These are phyloP conservation scores for Papilio polyxenes DNA, from an alignment of 1,140 invertebrate genomes.

Conservation along the genomic window DNA sequence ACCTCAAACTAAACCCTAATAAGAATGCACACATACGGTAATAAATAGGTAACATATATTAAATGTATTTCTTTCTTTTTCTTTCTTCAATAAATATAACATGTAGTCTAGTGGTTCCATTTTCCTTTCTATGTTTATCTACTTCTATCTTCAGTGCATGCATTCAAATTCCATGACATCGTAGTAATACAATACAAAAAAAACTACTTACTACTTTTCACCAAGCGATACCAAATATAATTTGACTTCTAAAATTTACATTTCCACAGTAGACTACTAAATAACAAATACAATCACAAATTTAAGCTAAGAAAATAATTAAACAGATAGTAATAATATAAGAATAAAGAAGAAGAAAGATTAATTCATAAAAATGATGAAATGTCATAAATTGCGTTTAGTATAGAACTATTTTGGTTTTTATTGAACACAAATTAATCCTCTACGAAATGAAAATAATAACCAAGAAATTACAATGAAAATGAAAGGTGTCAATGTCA, in stretches of 20 bases:
- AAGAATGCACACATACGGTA: too few relatives aligned
- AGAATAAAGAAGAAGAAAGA: too few relatives aligned
- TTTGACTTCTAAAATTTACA: constrained; percentile 3
- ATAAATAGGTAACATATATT: too few relatives aligned
- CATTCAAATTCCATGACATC: neutral
- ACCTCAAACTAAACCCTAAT: too few relatives aligned
- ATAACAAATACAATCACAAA: neutral
- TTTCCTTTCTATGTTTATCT: neutral
- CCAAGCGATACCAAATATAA: neutral
- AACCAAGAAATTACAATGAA: too few relatives aligned
- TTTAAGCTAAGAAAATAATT: neutral
- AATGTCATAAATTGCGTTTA: neutral
- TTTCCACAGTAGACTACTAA: neutral
- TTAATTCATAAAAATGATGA: neutral
- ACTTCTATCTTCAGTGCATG: neutral
- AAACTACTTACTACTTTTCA: neutral
- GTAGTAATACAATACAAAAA: neutral
- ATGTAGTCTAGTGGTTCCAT: neutral
- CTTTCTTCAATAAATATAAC: too few relatives aligned
- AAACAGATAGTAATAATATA: neutral
- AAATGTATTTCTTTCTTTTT: too few relatives aligned
- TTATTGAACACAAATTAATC: too few relatives aligned
- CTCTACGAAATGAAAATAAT: neutral
- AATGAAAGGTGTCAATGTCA: too few relatives aligned
- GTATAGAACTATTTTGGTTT: neutral